Percentiles rank a stretch among this genome's conserved stretches.
phyloP scores from a whole-genome alignment of 2,888 invertebrate species.

The Tipula vernalis region DNA sequence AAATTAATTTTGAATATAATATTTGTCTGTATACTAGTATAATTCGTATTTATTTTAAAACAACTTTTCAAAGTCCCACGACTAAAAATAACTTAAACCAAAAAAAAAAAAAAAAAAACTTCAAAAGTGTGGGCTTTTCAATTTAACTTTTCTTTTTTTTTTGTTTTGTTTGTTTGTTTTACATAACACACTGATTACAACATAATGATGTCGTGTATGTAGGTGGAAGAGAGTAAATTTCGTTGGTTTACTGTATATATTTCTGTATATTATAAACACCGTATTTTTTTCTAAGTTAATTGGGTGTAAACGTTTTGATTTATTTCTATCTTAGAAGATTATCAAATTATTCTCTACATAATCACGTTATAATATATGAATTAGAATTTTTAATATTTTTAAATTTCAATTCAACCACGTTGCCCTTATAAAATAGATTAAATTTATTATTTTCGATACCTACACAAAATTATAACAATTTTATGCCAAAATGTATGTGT shows the following conservation, averaged over 20 bases:
- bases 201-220: neutral
- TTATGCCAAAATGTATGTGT: neutral
- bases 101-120: neutral
- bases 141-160: neutral
- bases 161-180: neutral
- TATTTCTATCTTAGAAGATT: no score
- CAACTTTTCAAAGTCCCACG: neutral
- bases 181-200: neutral
- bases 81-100: neutral
- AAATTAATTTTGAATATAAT: neutral
- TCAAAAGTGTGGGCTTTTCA: neutral
- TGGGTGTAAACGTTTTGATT: neutral
- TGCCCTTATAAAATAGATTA: neutral
- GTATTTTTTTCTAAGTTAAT: no score
- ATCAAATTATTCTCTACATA: neutral
- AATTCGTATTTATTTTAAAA: neutral
- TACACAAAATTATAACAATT: neutral
- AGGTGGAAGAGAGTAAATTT: neutral
- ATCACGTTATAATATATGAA: neutral
- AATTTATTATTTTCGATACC: neutral
- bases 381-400: neutral
- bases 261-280: no score
- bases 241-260: neutral
- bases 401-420: neutral
- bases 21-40: neutral